Evolutionary conservation across 2,113 vertebrate genomes (phyloP).

Genomic region (Ardeotis arabs): DNA sequence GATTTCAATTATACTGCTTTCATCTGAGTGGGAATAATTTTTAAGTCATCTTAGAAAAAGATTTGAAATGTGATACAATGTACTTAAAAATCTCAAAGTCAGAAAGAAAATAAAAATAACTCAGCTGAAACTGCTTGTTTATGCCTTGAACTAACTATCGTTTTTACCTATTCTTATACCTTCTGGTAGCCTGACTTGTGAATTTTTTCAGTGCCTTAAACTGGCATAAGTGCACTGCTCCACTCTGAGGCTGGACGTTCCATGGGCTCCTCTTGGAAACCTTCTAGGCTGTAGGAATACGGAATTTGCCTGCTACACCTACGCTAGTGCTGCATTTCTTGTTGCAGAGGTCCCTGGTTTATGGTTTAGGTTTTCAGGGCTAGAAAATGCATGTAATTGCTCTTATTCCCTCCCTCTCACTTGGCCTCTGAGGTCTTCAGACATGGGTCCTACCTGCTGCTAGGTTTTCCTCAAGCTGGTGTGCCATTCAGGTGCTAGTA

Average conservation of each 20-base stretch:
- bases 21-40: neutral
- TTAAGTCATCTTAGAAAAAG: neutral
- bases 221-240: neutral
- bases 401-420: neutral
- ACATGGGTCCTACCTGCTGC: neutral
- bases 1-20: neutral
- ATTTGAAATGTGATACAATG: neutral
- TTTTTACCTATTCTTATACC: neutral
- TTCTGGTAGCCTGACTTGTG: neutral
- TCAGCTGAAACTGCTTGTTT: neutral
- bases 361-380: neutral
- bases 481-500: neutral
- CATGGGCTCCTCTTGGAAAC: neutral
- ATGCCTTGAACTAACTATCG: neutral
- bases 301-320: neutral
- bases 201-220: neutral
- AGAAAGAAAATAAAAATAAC: neutral
- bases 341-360: neutral
- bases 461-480: neutral
- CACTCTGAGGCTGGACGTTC: accelerated
- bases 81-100: neutral
- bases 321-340: neutral
- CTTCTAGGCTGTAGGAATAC: neutral
- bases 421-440: neutral
- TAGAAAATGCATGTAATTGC: neutral